Evolutionary conservation across 2,888 invertebrate species (phyloP).

Genomic region (Oeneis ivallda): DNA sequence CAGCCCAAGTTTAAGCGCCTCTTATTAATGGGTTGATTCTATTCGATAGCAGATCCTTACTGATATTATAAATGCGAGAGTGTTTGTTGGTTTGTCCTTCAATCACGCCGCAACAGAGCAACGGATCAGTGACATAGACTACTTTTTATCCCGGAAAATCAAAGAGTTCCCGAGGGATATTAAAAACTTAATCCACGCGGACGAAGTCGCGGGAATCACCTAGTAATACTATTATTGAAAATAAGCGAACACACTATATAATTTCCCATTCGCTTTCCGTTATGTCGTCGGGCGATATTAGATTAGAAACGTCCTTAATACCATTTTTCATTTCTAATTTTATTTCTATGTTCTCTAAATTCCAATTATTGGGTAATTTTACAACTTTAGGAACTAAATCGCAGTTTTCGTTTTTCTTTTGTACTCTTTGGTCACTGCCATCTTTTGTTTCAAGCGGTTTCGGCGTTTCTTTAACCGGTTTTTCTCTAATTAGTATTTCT

Average conservation of each 20-base stretch:
- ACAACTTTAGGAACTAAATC: slow-evolving; percentile 75
- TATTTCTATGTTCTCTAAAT: slow-evolving; percentile 75
- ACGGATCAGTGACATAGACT: too few species aligned
- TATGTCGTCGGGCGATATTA: slow-evolving; percentile 67
- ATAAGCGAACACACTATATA: slow-evolving; percentile 41
- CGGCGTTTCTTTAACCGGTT: slow-evolving; percentile 17
- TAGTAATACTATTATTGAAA: not conserved
- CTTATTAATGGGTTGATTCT: too few species aligned
- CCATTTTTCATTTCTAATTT: slow-evolving; percentile 62
- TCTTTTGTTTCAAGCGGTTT: slow-evolving; percentile 28
- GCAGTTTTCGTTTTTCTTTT: slow-evolving; percentile 31
- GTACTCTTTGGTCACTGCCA: slow-evolving; percentile 33
- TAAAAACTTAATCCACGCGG: too few species aligned
- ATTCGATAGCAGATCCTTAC: too few species aligned
- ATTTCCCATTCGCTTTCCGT: slow-evolving; percentile 76
- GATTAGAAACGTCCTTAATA: slow-evolving; percentile 47
- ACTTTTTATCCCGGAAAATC: too few species aligned
- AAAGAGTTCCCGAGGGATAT: too few species aligned
- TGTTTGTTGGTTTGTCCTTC: too few species aligned
- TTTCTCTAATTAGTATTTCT: slow-evolving; percentile 27
- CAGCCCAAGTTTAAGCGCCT: too few species aligned
- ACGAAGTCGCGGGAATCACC: too few species aligned
- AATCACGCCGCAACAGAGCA: too few species aligned
- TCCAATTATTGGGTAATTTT: slow-evolving; percentile 82
- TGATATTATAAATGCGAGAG: too few species aligned